Percentiles rank a stretch among this genome's conserved stretches.
phyloP scores from a whole-genome alignment of 2,888 invertebrate genomes.

The Dysmachus trigonus region DNA sequence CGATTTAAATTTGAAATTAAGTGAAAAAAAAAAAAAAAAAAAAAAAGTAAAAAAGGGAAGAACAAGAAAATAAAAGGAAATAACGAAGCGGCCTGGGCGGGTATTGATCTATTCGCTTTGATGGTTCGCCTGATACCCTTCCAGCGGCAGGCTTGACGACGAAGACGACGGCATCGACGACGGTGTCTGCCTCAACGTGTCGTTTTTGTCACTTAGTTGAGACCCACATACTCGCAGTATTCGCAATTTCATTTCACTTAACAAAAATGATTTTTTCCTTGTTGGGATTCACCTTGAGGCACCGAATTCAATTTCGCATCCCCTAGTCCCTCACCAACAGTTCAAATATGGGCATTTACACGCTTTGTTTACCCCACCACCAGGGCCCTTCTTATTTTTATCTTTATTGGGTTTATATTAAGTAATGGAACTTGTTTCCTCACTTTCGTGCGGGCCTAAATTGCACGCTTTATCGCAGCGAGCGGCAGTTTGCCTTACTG shows the following conservation, averaged over 20 bases:
- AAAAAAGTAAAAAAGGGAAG: slow-evolving; percentile 13
- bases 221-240: slow-evolving; percentile 23
- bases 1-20: slow-evolving; percentile 50
- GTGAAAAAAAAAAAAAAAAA: slow-evolving; percentile 30
- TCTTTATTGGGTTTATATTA: slow-evolving; percentile 42
- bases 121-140: slow-evolving; percentile 8
- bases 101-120: slow-evolving; percentile 40
- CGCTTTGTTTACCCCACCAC: slow-evolving; percentile 1
- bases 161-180: not conserved
- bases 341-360: slow-evolving; percentile 27
- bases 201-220: slow-evolving; percentile 10
- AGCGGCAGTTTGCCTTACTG: not conserved
- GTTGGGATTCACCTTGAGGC: slow-evolving; percentile 37
- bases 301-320: slow-evolving; percentile 36
- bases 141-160: not conserved
- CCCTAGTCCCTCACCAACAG: not conserved
- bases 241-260: slow-evolving; percentile 43
- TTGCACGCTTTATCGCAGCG: slow-evolving; percentile 29
- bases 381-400: slow-evolving; percentile 29
- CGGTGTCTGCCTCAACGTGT: not conserved
- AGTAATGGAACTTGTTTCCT: slow-evolving; percentile 39
- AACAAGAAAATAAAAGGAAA: slow-evolving; percentile 30
- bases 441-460: slow-evolving; percentile 18
- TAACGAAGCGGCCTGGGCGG: slow-evolving; percentile 1
- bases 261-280: slow-evolving; percentile 38